A percentile compares a stretch with the other conserved stretches of the same genome.
These are phyloP conservation scores for Cyanoderma ruficeps DNA, from an alignment of 2,113 vertebrate genomes.

Conservation along the genomic window DNA sequence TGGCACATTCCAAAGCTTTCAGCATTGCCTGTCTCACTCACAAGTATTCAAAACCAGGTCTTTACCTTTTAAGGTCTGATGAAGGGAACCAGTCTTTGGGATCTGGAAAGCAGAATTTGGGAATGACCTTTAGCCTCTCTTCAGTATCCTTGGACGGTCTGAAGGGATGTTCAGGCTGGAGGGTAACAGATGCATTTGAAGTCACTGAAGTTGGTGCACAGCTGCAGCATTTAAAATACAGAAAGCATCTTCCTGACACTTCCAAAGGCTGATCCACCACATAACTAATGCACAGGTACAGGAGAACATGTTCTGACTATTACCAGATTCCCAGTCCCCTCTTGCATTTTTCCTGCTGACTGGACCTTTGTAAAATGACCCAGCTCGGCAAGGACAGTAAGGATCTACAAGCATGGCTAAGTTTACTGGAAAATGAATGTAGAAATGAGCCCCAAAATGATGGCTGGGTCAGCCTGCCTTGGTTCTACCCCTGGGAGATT, in stretches of 20 bases:
- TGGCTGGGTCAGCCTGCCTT: neutral
- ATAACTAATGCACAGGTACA: neutral
- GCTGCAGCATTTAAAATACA: neutral
- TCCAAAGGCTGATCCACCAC: neutral
- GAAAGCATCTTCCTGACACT: neutral
- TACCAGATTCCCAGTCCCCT: neutral
- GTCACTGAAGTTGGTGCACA: neutral
- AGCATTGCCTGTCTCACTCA: neutral
- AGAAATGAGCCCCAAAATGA: neutral
- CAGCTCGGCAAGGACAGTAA: neutral
- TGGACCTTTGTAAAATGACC: neutral
- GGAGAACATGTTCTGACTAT: neutral
- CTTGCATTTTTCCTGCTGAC: neutral
- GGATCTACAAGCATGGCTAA: neutral
- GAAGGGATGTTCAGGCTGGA: constrained; percentile 88
- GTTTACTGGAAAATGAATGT: neutral
- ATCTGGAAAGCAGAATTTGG: constrained; percentile 97
- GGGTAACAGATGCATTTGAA: constrained; percentile 28
- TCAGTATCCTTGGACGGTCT: constrained; percentile 90
- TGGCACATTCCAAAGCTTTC: neutral
- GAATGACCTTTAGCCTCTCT: constrained; percentile 93
- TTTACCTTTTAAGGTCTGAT: constrained; percentile 86
- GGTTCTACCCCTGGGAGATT: neutral
- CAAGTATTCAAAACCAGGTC: neutral
- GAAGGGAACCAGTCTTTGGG: constrained; percentile 89